Conservation (phyloP, 2,797 vertebrate species). For the Sebastiscus tertius region DNA sequence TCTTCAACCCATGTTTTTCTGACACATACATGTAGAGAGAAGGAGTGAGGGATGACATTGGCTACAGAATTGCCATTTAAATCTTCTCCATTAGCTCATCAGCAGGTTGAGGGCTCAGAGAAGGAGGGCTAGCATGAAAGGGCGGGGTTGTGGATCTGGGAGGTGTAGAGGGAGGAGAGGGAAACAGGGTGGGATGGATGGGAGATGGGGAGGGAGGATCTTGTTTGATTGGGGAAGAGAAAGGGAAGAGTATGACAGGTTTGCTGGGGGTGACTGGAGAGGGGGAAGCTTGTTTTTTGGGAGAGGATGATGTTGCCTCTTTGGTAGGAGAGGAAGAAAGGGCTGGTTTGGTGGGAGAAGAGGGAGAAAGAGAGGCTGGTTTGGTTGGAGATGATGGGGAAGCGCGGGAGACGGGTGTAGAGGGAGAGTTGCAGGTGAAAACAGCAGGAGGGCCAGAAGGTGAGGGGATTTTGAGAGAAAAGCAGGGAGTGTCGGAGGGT, state of each 20-base stretch:
- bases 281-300: slow-evolving; percentile 10
- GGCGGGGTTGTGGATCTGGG: slow-evolving; percentile 24
- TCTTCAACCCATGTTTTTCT: background rate
- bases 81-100: slow-evolving; percentile 63
- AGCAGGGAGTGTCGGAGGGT: background rate
- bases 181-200: slow-evolving; percentile 66
- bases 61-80: background rate
- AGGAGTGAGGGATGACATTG: background rate
- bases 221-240: slow-evolving; percentile 39
- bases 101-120: slow-evolving; percentile 48
- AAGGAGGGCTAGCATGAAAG: slow-evolving; percentile 21
- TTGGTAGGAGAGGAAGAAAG: background rate
- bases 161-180: slow-evolving; percentile 71
- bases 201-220: slow-evolving; percentile 46
- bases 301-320: background rate
- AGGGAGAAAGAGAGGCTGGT: slow-evolving; percentile 1
- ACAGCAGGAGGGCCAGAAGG: slow-evolving; percentile 10
- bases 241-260: slow-evolving; percentile 40
- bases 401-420: slow-evolving; percentile 12
- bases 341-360: background rate
- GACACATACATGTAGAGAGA: background rate
- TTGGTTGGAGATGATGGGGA: slow-evolving; percentile 17
- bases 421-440: slow-evolving; percentile 8
- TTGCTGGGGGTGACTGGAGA: slow-evolving; percentile 22
- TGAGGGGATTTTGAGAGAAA: slow-evolving; percentile 1